Conservation (phyloP, 1,140 invertebrate species). For the Drosophila yakuba region DNA sequence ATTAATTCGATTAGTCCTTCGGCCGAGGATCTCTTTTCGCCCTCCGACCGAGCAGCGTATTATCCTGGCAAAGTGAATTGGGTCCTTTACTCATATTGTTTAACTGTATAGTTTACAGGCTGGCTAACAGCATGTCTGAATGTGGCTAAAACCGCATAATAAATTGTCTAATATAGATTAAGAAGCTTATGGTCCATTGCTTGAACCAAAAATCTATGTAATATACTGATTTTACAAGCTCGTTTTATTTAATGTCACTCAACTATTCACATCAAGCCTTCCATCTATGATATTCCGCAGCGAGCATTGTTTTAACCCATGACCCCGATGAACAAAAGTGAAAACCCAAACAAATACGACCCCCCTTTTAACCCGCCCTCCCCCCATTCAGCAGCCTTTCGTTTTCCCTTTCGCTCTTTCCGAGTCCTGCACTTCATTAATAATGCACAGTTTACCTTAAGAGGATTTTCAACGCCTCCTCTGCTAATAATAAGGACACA, state of each 20-base stretch:
- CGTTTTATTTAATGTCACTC: neutral
- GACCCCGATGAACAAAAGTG: conserved; percentile 35
- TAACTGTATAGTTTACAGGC: too few species aligned
- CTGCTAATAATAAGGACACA: conserved; percentile 74
- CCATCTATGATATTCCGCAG: conserved; percentile 8
- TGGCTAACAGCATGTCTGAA: too few species aligned
- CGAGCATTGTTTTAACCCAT: conserved; percentile 18
- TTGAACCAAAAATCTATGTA: too few species aligned
- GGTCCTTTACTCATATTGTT: too few species aligned
- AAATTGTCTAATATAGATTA: too few species aligned
- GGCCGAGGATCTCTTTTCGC: neutral
- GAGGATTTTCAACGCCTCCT: conserved; percentile 80
- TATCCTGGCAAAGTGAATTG: neutral
- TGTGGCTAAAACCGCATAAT: too few species aligned
- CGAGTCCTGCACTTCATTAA: conserved; percentile 59
- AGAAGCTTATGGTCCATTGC: too few species aligned
- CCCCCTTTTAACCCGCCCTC: too few species aligned
- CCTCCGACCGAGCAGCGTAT: neutral
- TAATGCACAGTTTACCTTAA: conserved; percentile 82
- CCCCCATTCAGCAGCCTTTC: neutral
- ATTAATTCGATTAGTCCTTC: conserved; percentile 45
- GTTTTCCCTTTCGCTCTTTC: conserved; percentile 30
- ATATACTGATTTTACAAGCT: too few species aligned
- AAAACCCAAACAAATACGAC: conserved; percentile 26
- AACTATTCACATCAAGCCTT: conserved; percentile 20